Evolutionary conservation across 2,797 vertebrate genomes (phyloP), one percentile per base, ranked within the genome.

Genomic region (Notolabrus celidotus): DNA sequence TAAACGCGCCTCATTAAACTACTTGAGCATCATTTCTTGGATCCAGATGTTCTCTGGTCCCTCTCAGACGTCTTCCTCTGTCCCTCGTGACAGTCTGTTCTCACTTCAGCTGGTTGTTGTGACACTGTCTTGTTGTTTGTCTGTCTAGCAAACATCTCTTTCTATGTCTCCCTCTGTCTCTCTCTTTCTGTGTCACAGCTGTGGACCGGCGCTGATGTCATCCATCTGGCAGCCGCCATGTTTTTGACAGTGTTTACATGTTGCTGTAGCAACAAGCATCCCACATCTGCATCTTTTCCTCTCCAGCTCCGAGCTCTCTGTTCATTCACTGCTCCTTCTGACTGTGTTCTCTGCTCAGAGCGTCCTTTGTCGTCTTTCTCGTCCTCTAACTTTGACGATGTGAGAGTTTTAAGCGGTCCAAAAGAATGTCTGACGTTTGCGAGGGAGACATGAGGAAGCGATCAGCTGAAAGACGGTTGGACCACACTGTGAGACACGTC

Each of bases 171-270:
- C 22, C 42, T 36, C 39, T 57, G n/a, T 51, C 31, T 67, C 55
- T 60, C 41, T 66, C 38, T 69, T 60, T 72, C 47, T 79, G 50
- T 74, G 79, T 86, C 84, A 59, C 90, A 92, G 91, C 93, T 92
- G 92, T 77, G 82, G 71, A 23, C 41, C 58, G 17, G 68, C 27
- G 61, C 67, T 94, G 93, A 95, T 88, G 88, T 94, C 91, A 93
- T 86, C 70, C 11, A 29, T 79, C 80, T 92, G 93, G 93, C 92
- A 77, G 69, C 12, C 17, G 43, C 80, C 80, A 80, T 94, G 94
- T 94, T 94, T 94, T 89, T 91, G 83, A 89, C 71, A 19, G 71
- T 94, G 90, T 95, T 94, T 94, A 87, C 63, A 5, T 0, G 71
- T 79, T 79, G 67, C 87, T 79, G 25, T 83, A 60, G 90, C 91